Base-by-base conservation (phyloP, 2,113 vertebrate species). In the Atherinomorus stipes region DNA sequence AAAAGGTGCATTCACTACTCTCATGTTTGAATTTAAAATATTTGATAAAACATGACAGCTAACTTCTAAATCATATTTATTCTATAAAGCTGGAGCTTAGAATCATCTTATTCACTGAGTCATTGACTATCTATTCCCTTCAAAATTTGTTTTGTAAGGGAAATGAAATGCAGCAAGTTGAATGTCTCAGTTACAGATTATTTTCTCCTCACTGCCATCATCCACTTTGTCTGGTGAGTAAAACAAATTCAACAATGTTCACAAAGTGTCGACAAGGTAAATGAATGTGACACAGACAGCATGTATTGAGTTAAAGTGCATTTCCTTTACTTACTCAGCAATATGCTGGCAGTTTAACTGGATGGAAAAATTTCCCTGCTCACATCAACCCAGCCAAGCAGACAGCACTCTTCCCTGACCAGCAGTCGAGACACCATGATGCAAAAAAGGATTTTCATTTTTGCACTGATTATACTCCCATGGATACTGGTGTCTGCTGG, bases 281-380 rank as follows among this genome's bases (percentile, higher is more conserved):
- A 15, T 61, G 61, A 34, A 34, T 34, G 23, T 11, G 6, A 38
- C 37, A 76, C 31, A 53, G 53, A 75, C n/a, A 65, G 95, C 90
- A 88, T 80, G 84, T 74, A 90, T 93, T 94, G 96, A 95, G 96
- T 97, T 98, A 97, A 96, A 91, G 83, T 82, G 85, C 84, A 83
- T 91, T 93, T 94, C 93, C 88, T 84, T 89, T 84, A 93, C 91
- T 92, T 92, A 89, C 71, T 83, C 90, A 88, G 91, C 79, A 91
- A 92, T 85, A 70, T 70, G 60, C 92, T 95, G 95, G 94, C 96
- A 96, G 93, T 89, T 91, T 92, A 80, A 95, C 90, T 94, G 94
- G 93, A 95, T 94, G 95, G 92, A 96, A 91, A 74, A 91, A 92
- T n/a, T 93, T 92, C 93, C 93, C 91, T 94, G 86, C 91, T 96